Conservation (phyloP, 2,888 invertebrate species). For the Alloscopus bannaensis region DNA sequence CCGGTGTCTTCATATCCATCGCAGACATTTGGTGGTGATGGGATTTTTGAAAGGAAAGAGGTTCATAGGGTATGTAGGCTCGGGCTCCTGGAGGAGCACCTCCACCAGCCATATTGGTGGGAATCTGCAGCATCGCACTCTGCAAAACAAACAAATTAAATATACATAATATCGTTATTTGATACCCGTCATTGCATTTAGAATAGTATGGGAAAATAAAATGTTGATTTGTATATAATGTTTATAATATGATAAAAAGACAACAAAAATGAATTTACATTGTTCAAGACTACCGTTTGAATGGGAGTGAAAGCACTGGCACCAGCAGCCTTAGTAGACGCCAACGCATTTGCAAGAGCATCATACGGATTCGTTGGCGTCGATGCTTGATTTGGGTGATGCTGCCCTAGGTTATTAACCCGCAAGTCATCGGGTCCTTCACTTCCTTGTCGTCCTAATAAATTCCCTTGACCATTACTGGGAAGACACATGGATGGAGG, state of each 20-base stretch:
- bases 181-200: not conserved
- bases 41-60: slow-evolving; percentile 89
- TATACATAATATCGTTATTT: slow-evolving; percentile 4
- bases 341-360: slow-evolving; percentile 72
- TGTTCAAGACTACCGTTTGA: slow-evolving; percentile 76
- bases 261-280: slow-evolving; percentile 68
- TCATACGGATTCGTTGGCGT: slow-evolving; percentile 72
- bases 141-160: slow-evolving; percentile 52
- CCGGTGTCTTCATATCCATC: slow-evolving; percentile 76
- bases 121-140: slow-evolving; percentile 73
- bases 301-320: slow-evolving; percentile 92
- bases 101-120: slow-evolving; percentile 82
- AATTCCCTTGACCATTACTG: slow-evolving; percentile 62
- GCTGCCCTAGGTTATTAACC: slow-evolving; percentile 71
- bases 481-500: slow-evolving; percentile 72
- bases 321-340: slow-evolving; percentile 70
- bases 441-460: slow-evolving; percentile 71
- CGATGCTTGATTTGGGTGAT: slow-evolving; percentile 66
- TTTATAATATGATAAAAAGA: slow-evolving; percentile 28
- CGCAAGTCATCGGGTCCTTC: slow-evolving; percentile 73
- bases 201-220: slow-evolving; percentile 20
- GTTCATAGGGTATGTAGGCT: slow-evolving; percentile 92
- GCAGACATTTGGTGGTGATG: slow-evolving; percentile 74
- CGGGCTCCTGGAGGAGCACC: slow-evolving; percentile 79
- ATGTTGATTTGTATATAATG: not conserved